Evolutionary conservation across 2,888 invertebrate species (phyloP).

Genomic region (Iphiclides podalirius): DNA sequence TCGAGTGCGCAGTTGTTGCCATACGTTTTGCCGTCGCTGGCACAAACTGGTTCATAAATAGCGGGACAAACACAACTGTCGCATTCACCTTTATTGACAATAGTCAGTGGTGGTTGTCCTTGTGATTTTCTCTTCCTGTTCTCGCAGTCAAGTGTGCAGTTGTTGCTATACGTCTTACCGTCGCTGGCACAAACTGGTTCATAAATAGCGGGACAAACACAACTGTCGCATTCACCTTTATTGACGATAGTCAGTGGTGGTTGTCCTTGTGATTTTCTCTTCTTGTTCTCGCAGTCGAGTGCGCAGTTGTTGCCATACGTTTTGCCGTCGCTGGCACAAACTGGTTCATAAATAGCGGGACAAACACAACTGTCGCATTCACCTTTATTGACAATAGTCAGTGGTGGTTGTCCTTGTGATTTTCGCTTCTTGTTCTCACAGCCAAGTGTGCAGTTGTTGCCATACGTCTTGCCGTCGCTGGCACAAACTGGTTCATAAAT

Average conservation of each 20-base stretch:
- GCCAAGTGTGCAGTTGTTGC: no score
- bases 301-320: slow-evolving; percentile 34
- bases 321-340: slow-evolving; percentile 36
- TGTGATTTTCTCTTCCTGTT: slow-evolving; percentile 12
- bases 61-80: slow-evolving; percentile 22
- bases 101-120: neutral
- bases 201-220: slow-evolving; percentile 22
- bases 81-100: slow-evolving; percentile 22
- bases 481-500: no score
- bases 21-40: neutral
- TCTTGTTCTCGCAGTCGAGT: slow-evolving; percentile 28
- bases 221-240: slow-evolving; percentile 23
- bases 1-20: slow-evolving; percentile 30
- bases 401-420: no score
- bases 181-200: slow-evolving; percentile 37
- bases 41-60: slow-evolving; percentile 25
- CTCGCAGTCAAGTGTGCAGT: slow-evolving; percentile 32
- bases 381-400: no score
- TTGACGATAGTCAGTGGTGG: slow-evolving; percentile 11
- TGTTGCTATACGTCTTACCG: slow-evolving; percentile 34
- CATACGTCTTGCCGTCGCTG: no score
- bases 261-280: neutral
- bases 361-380: slow-evolving; percentile 26
- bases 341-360: slow-evolving; percentile 11
- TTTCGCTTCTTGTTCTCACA: no score